Evolutionary conservation across 1,140 invertebrate genomes (phyloP), one percentile per base, ranked within the genome.

Genomic region (Helicoverpa zea): DNA sequence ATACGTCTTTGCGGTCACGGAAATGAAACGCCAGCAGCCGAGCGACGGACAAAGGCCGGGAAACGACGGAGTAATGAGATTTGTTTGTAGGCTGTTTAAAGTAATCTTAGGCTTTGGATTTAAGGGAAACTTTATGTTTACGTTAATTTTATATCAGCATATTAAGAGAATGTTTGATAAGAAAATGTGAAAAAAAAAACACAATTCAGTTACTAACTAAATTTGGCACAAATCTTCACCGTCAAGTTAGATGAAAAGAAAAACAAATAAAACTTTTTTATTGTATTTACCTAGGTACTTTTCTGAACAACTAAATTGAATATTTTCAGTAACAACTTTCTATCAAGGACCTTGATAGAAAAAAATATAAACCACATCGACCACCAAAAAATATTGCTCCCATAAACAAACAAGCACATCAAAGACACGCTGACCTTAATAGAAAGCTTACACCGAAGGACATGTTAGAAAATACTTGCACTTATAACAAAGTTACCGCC

Each of bases 401-500:
- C 2, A 3, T 13, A 52, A 2, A 13, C 68, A 56, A 18, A n/a
- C 29, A 72, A 56, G 52, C 2, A 72, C 63, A 13, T 43, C 7
- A 68, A 47, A 52, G 23, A 30, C 68, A 30, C 7, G 9, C 51
- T 51, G 52, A 59, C 54, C 72, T 58, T 16, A 74, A 23, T 47
- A 10, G 0, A 73, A 43, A 58, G 16, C 5, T 7, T 73, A 18
- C 47, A 70, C 10, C 23, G 5, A 43, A 43, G 52, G 16, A n/a
- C n/a, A 58, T 47, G 16, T 59, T 43, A 43, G 72, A 51, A 74
- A 74, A 74, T 43, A 58, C 72, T 58, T 58, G 30, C 72, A 30
- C 54, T 47, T 16, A 43, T 59, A 75, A 63, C 73, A 88, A 92
- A 89, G 87, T 92, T 92, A 88, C 80, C 52, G 68, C 82, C 82